Evolutionary conservation across 2,888 invertebrate genomes (phyloP), one percentile per base, ranked within the genome.

Genomic region (Nomada goodeniana): DNA sequence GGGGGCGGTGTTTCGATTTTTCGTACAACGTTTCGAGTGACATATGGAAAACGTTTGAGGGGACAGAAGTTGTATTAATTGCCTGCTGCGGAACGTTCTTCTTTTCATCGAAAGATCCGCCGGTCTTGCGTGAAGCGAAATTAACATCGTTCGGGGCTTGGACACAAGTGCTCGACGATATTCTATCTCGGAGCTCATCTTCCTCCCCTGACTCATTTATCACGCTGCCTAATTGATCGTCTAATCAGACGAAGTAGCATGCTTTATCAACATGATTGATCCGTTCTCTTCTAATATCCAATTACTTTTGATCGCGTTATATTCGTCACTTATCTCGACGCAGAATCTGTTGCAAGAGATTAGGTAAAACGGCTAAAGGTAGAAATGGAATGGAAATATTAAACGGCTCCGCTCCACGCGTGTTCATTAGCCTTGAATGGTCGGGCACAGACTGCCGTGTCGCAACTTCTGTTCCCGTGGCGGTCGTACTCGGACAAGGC

Each of bases 171-270:
- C 1, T 47, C 10, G 29, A 10, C 2, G n/a, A 29, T 70, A 29
- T 70, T 70, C 59, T 59, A 70, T 57, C 44, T 69, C 10, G 18
- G 2, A 26, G 26, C 23, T 44, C 57, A 69, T 57, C 57, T 57
- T 69, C 44, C 44, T 18, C 3, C 26, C 44, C 26, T 57, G 26
- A 3, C 57, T n/a, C 68, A 44, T 69, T 59, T 59, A 69, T 59
- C 69, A 69, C 59, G 13, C 4, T 59, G 59, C 59, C 44, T 50
- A 47, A 72, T 63, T 52, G 52, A 69, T 69, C 47, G n/a, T 50
- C 20, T 69, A 57, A 69, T 57, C 44, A 26, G 57, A n/a, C 42
- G 57, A 44, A 69, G 57, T 57, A 44, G 68, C 26, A 57, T 44
- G 23, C 44, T 15, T 15, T 65, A 65, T 52, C 44, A 57, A n/a